A percentile compares a stretch with the other conserved stretches of the same genome.
phyloP scores from a whole-genome alignment of 2,113 vertebrate genomes.

The Crypturellus undulatus region DNA sequence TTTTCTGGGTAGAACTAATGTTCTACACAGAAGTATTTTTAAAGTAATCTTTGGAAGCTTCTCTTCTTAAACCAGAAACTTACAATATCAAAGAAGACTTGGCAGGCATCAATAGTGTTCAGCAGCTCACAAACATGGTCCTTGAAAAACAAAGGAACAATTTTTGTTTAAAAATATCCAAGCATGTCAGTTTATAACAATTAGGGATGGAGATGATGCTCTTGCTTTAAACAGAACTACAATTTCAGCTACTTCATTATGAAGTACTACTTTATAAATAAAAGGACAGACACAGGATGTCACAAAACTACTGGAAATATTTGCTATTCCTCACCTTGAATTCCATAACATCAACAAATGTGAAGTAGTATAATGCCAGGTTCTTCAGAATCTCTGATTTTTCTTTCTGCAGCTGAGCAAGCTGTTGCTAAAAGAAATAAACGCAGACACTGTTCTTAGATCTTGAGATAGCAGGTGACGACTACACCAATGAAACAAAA shows the following conservation, averaged over 20 bases:
- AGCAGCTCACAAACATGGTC: slow-evolving; percentile 98
- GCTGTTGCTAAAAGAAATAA: slow-evolving; percentile 94
- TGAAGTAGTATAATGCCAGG: slow-evolving; percentile 98
- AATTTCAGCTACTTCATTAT: not conserved
- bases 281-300: not conserved
- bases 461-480: not conserved
- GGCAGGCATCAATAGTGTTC: slow-evolving; percentile 97
- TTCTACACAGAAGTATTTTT: not conserved
- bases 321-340: slow-evolving; percentile 88
- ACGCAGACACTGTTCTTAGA: not conserved
- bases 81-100: slow-evolving; percentile 99
- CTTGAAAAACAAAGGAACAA: slow-evolving; percentile 72
- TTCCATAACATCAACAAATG: slow-evolving; percentile 99
- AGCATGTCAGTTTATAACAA: not conserved
- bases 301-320: not conserved
- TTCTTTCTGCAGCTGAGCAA: slow-evolving; percentile 98
- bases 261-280: not conserved
- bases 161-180: not conserved
- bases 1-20: not conserved
- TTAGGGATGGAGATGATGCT: not conserved
- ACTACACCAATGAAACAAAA: not conserved
- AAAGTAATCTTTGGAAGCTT: not conserved
- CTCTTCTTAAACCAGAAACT: slow-evolving; percentile 72
- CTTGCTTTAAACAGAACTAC: not conserved
- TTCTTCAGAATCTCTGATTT: slow-evolving; percentile 99